phyloP scores from a whole-genome alignment of 2,113 vertebrate species.

The Paralichthys olivaceus region DNA sequence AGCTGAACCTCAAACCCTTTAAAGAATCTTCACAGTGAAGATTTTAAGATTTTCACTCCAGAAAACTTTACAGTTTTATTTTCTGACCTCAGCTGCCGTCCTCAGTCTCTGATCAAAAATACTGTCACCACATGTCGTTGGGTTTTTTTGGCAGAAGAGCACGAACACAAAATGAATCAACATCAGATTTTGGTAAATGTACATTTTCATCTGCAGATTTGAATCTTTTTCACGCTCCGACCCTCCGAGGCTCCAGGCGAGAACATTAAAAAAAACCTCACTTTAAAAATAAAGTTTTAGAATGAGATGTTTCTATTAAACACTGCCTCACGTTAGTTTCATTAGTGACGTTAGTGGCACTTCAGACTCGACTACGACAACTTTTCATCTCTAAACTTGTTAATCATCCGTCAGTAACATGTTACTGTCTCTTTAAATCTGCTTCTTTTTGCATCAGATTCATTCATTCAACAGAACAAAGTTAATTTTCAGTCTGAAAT shows the following conservation, averaged over 20 bases:
- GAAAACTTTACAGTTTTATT: too few species aligned
- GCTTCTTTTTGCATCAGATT: too few species aligned
- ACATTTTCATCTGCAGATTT: slow-evolving; percentile 55
- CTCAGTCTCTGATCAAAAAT: slow-evolving; percentile 34
- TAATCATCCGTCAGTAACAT: too few species aligned
- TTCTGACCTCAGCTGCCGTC: neutral
- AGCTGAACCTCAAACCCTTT: too few species aligned
- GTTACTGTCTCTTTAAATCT: neutral
- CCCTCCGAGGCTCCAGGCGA: slow-evolving; percentile 50
- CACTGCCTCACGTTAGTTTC: slow-evolving; percentile 16
- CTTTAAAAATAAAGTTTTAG: slow-evolving; percentile 13
- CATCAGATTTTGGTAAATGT: slow-evolving; percentile 48
- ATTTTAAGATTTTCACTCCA: too few species aligned
- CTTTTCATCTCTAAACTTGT: neutral
- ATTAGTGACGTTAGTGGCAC: slow-evolving; percentile 47
- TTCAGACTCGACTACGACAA: neutral
- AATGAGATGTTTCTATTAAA: slow-evolving; percentile 19
- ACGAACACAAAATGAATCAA: slow-evolving; percentile 47
- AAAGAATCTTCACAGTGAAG: too few species aligned
- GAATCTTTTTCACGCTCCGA: slow-evolving; percentile 38
- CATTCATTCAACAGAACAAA: too few species aligned
- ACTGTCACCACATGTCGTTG: slow-evolving; percentile 55
- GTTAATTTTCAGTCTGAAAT: too few species aligned
- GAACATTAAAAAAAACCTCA: slow-evolving; percentile 1
- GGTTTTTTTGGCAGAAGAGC: slow-evolving; percentile 69